A percentile compares a stretch with the other conserved stretches of the same genome.
phyloP scores from a whole-genome alignment of 1,140 invertebrate genomes.

The Drosophila varians region DNA sequence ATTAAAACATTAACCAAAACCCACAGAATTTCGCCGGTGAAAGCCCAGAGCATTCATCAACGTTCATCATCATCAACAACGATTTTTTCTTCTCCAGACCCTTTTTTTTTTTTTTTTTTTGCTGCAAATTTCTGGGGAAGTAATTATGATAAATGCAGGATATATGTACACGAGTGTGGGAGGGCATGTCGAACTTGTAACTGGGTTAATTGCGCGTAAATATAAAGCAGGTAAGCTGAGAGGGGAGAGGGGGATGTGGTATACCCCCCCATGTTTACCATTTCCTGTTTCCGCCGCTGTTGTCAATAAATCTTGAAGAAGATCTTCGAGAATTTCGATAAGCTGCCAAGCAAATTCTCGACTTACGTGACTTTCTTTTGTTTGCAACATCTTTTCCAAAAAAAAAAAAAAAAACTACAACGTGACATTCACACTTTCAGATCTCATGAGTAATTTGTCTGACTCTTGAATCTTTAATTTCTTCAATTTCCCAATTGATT shows the following conservation, averaged over 20 bases:
- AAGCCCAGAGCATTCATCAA: slow-evolving; percentile 51
- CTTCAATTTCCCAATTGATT: neutral
- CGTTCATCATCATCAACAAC: slow-evolving; percentile 40
- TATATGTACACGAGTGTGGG: slow-evolving; percentile 40
- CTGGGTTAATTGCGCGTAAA: slow-evolving; percentile 79
- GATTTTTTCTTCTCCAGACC: neutral
- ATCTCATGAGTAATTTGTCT: slow-evolving; percentile 11
- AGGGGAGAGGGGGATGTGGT: slow-evolving; percentile 1
- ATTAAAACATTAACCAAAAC: slow-evolving; percentile 72
- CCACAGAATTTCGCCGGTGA: slow-evolving; percentile 20
- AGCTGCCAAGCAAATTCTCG: slow-evolving; percentile 19
- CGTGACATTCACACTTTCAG: slow-evolving; percentile 17
- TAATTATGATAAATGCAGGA: slow-evolving; percentile 82
- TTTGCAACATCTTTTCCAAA: slow-evolving; percentile 17
- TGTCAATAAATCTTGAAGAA: slow-evolving; percentile 74
- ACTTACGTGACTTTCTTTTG: slow-evolving; percentile 43
- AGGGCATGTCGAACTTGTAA: slow-evolving; percentile 78
- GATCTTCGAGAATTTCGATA: slow-evolving; percentile 52
- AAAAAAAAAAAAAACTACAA: slow-evolving; percentile 10
- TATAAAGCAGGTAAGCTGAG: slow-evolving; percentile 55
- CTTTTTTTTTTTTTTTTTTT: slow-evolving; percentile 34
- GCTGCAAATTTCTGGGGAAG: slow-evolving; percentile 69
- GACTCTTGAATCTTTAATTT: neutral
- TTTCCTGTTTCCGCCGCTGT: slow-evolving; percentile 26
- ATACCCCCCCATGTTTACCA: slow-evolving; percentile 21